Percentiles rank a stretch among this genome's conserved stretches.
Evolutionary conservation across 2,797 vertebrate genomes (phyloP).

Genomic region (Salmo trutta): DNA sequence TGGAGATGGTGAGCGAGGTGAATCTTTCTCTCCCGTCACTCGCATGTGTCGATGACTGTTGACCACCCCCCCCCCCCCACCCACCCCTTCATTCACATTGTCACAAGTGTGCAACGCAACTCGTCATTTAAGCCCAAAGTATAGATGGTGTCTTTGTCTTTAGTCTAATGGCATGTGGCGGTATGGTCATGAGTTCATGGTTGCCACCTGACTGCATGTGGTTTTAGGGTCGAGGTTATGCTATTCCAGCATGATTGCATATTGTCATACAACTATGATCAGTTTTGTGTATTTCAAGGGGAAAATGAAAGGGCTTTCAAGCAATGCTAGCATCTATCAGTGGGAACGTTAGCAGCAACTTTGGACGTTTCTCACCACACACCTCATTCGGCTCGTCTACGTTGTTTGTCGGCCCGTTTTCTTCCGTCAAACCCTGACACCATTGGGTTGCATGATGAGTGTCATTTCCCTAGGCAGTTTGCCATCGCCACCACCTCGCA

Average conservation of each 20-base stretch:
- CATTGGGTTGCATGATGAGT: constrained; percentile 44
- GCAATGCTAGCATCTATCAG: background rate
- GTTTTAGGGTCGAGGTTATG: constrained; percentile 59
- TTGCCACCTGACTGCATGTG: constrained; percentile 67
- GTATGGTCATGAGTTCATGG: constrained; percentile 50
- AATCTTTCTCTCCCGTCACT: constrained; percentile 49
- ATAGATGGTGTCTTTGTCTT: constrained; percentile 45
- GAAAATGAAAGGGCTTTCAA: background rate
- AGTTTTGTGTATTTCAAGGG: background rate
- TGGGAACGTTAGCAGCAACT: background rate
- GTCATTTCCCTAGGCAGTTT: constrained; percentile 50
- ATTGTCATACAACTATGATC: background rate
- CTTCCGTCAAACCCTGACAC: constrained; percentile 38
- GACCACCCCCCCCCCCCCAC: constrained; percentile 33
- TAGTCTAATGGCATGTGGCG: constrained; percentile 57
- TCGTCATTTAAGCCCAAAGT: constrained; percentile 3
- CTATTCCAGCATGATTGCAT: constrained; percentile 41
- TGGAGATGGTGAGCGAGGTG: constrained; percentile 93
- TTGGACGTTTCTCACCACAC: background rate
- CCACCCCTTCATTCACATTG: constrained; percentile 57
- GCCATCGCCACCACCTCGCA: constrained; percentile 4
- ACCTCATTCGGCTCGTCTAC: constrained; percentile 19
- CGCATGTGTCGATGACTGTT: constrained; percentile 61
- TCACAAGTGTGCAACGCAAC: constrained; percentile 20
- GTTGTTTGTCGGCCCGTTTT: constrained; percentile 37